These are phyloP conservation scores for Chelonus formosanus DNA, from an alignment of 2,888 invertebrate species.

Conservation along the genomic window DNA sequence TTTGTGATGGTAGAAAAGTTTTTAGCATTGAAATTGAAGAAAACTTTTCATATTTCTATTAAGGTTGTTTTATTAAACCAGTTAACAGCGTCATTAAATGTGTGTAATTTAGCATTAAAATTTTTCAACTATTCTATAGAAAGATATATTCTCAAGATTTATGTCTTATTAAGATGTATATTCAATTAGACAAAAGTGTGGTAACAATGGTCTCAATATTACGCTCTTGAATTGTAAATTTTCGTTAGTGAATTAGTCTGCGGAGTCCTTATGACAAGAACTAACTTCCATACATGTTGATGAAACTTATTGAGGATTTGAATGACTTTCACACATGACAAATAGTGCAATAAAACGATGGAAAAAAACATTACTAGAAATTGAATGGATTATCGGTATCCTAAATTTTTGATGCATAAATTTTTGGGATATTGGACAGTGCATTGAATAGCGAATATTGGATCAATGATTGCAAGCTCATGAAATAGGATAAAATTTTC, in stretches of 20 bases:
- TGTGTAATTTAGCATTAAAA: slow-evolving; percentile 31
- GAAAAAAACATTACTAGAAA: too few relatives aligned
- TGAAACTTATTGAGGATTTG: too few relatives aligned
- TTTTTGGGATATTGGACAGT: too few relatives aligned
- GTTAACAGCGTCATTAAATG: slow-evolving; percentile 21
- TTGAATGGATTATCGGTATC: too few relatives aligned
- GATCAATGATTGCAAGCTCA: too few relatives aligned
- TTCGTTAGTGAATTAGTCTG: slow-evolving; percentile 37
- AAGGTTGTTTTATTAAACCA: not conserved
- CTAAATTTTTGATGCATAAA: too few relatives aligned
- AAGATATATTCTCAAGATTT: slow-evolving; percentile 27
- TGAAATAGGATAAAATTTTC: not conserved
- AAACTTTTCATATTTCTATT: not conserved
- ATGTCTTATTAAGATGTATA: slow-evolving; percentile 41
- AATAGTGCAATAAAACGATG: too few relatives aligned
- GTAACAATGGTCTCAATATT: slow-evolving; percentile 39
- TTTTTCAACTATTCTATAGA: slow-evolving; percentile 3
- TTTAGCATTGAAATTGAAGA: too few relatives aligned
- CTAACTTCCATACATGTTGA: not conserved
- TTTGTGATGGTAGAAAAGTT: too few relatives aligned
- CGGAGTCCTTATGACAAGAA: not conserved
- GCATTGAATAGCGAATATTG: too few relatives aligned
- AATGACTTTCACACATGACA: too few relatives aligned
- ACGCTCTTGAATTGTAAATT: slow-evolving; percentile 44
- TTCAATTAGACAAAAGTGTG: slow-evolving; percentile 39